These are phyloP conservation scores for Pelosia muscerda DNA, from an alignment of 2,888 invertebrate genomes.

Conservation along the genomic window DNA sequence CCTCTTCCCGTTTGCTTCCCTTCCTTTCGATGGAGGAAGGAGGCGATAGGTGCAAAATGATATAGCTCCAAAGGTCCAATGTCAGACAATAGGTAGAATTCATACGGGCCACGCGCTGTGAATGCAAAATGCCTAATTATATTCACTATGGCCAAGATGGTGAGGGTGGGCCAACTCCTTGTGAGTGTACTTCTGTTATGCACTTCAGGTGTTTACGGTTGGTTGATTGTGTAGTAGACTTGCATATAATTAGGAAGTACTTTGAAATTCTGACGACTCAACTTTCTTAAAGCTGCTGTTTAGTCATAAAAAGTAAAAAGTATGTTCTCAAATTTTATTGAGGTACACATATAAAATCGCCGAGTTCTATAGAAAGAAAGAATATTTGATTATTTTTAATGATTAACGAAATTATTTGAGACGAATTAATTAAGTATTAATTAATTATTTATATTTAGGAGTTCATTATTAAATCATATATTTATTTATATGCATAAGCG, in stretches of 20 bases:
- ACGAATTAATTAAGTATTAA: too few relatives aligned
- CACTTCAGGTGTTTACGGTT: constrained; percentile 65
- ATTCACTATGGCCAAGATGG: constrained; percentile 74
- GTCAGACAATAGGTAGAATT: constrained; percentile 87
- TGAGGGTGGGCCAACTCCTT: constrained; percentile 53
- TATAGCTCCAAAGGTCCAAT: constrained; percentile 85
- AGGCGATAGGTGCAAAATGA: constrained; percentile 82
- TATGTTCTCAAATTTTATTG: background rate
- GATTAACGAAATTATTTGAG: too few relatives aligned
- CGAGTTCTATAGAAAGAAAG: too few relatives aligned
- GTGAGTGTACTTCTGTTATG: constrained; percentile 47
- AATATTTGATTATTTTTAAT: too few relatives aligned
- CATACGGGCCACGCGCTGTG: constrained; percentile 77
- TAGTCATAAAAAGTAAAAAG: background rate
- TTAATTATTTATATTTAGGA: too few relatives aligned
- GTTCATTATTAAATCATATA: too few relatives aligned
- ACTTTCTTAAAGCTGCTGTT: background rate
- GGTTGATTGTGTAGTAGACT: constrained; percentile 54
- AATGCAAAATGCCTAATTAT: constrained; percentile 86
- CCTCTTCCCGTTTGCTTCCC: constrained; percentile 50
- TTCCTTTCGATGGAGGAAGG: constrained; percentile 56
- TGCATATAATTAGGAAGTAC: constrained; percentile 25
- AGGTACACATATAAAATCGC: too few relatives aligned
- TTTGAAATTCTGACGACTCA: background rate
- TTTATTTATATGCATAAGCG: too few relatives aligned